Conservation (phyloP, 2,113 vertebrate genomes). For the Dromaius novaehollandiae region DNA sequence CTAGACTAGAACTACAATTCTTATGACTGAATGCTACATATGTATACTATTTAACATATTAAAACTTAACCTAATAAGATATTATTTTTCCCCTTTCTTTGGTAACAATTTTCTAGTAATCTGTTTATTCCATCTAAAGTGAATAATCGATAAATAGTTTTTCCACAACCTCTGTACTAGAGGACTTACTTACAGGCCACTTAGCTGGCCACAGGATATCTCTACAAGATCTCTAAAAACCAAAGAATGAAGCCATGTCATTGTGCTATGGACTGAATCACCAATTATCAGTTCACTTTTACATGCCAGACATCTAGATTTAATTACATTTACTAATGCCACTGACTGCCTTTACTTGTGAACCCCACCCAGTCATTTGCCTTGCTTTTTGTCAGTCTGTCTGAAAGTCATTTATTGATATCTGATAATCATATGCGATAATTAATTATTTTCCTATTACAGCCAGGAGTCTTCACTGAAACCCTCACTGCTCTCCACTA, state of each 20-base stretch:
- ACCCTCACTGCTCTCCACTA: neutral
- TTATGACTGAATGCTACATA: neutral
- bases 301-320: neutral
- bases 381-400: neutral
- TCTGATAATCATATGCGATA: neutral
- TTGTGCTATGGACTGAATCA: neutral
- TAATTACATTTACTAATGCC: neutral
- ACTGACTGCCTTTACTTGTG: neutral
- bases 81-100: neutral
- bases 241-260: neutral
- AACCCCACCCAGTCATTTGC: neutral
- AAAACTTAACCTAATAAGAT: neutral
- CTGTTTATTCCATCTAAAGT: neutral
- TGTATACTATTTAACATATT: neutral
- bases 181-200: neutral
- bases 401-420: neutral
- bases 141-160: neutral
- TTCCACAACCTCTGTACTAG: neutral
- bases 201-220: neutral
- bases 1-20: neutral
- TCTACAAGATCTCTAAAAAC: neutral
- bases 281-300: neutral
- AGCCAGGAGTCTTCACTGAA: neutral
- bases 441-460: neutral
- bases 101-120: neutral